Evolutionary conservation across 2,888 invertebrate species (phyloP), one percentile per base, ranked within the genome.

Genomic region (Acleris cristana): DNA sequence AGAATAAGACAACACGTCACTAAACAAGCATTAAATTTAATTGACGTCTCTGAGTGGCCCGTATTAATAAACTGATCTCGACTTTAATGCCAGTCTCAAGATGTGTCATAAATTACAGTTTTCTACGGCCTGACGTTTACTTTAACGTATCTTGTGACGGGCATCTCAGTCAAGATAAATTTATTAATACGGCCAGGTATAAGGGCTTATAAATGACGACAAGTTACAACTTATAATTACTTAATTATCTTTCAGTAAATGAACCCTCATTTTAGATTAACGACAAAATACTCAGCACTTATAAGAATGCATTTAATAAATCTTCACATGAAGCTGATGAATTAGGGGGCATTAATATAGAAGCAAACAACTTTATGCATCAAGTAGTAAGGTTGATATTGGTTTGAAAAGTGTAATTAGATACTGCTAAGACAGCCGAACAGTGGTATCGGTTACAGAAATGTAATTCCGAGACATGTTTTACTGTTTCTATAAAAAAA

Each of bases 251-350:
- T 18, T 26, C 26, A 18, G 48, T 26, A 58, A 45, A 48, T 48
- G 54, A 49, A 65, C 18, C 40, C 55, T n/a, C 40, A 34, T 8
- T 57, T 53, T 6, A 19, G 18, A 44, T 59, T 44, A 44, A 21
- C 44, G 59, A 68, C 64, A 79, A 70, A 72, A 66, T 71, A 77
- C 74, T 70, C 74, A 34, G 76, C 81, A 83, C 81, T 86, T 82
- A 70, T 79, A 79, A 12, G 85, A 72, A 12, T 84, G 72, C 86
- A 80, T 74, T 84, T 83, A 81, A 84, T 85, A 77, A 79, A 74
- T 75, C 66, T 59, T 56, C 63, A 54, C 63, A 21, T 30, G 8
- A 23, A 19, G n/a, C 18, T 53, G n/a, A 40, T 49, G 40, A 57
- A 66, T 62, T 58, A n/a, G 67, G 67, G 67, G 57, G 14, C 52